phyloP scores from a whole-genome alignment of 1,140 invertebrate species.

The Atta colombica region DNA sequence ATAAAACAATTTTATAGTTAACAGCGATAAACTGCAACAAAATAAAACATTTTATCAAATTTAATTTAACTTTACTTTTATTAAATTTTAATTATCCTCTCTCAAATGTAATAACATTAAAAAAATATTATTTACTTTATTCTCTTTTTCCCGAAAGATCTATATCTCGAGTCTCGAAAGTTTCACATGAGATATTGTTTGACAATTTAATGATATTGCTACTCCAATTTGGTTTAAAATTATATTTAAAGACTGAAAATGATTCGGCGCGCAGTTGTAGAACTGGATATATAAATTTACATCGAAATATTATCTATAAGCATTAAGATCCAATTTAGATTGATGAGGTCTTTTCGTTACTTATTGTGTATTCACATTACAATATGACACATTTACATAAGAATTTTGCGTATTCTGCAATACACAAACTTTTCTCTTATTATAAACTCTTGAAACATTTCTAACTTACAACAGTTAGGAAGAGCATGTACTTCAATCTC shows the following conservation, averaged over 20 bases:
- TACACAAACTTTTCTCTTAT: constrained; percentile 1
- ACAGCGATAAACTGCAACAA: neutral
- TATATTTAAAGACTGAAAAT: too few relatives aligned
- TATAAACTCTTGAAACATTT: constrained; percentile 10
- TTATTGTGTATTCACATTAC: too few relatives aligned
- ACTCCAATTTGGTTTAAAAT: too few relatives aligned
- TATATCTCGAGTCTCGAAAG: neutral
- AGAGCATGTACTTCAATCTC: constrained; percentile 26
- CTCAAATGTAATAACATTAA: neutral
- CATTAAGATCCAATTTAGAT: too few relatives aligned
- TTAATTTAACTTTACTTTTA: neutral
- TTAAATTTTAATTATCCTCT: neutral
- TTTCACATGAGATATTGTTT: neutral
- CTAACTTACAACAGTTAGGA: neutral
- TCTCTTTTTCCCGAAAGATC: neutral
- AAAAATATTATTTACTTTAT: neutral
- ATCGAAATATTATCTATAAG: too few relatives aligned
- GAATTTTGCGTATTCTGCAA: constrained; percentile 14
- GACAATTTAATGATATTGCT: too few relatives aligned
- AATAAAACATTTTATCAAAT: neutral
- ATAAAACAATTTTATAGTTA: neutral
- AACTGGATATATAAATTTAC: too few relatives aligned
- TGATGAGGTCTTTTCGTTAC: too few relatives aligned
- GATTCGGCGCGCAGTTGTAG: too few relatives aligned
- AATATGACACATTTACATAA: neutral